Percentiles rank a stretch among this genome's conserved stretches.
Conservation (phyloP, 2,888 invertebrate species). For the Drosophila leonis region DNA sequence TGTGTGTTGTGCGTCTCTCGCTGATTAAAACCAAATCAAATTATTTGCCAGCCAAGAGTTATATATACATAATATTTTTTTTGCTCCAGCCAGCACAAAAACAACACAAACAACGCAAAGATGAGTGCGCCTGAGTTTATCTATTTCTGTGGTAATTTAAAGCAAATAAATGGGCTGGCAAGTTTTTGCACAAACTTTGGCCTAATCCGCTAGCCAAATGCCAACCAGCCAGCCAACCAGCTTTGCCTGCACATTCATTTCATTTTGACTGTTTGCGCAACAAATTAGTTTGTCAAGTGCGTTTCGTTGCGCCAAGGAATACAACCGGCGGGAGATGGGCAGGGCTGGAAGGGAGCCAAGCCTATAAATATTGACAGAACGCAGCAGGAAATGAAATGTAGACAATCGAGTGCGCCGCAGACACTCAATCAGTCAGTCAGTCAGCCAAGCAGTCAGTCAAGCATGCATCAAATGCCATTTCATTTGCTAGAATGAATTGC, state of each 20-base stretch:
- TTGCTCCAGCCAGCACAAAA: slow-evolving; percentile 15
- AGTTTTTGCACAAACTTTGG: slow-evolving; percentile 55
- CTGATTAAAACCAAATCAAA: slow-evolving; percentile 86
- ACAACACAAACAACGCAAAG: slow-evolving; percentile 41
- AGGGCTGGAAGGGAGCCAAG: too few relatives aligned
- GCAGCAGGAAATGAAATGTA: slow-evolving; percentile 74
- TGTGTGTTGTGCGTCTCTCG: slow-evolving; percentile 40
- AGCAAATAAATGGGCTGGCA: slow-evolving; percentile 73
- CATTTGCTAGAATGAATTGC: background rate
- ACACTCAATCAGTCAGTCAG: slow-evolving; percentile 13
- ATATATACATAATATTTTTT: slow-evolving; percentile 27
- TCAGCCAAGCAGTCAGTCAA: background rate
- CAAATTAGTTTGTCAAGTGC: slow-evolving; percentile 80
- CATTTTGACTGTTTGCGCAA: slow-evolving; percentile 64
- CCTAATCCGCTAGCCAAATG: slow-evolving; percentile 53
- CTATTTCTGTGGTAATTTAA: slow-evolving; percentile 83
- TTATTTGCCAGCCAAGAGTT: slow-evolving; percentile 82
- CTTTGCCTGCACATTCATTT: slow-evolving; percentile 54
- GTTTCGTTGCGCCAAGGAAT: slow-evolving; percentile 32
- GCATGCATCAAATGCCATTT: slow-evolving; percentile 20
- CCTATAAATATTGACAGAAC: slow-evolving; percentile 70
- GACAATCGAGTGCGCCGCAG: slow-evolving; percentile 46
- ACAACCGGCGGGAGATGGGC: too few relatives aligned
- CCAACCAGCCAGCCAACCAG: slow-evolving; percentile 2
- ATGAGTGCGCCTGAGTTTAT: slow-evolving; percentile 51